phyloP scores from a whole-genome alignment of 2,797 vertebrate species.

The Balearica regulorum region DNA sequence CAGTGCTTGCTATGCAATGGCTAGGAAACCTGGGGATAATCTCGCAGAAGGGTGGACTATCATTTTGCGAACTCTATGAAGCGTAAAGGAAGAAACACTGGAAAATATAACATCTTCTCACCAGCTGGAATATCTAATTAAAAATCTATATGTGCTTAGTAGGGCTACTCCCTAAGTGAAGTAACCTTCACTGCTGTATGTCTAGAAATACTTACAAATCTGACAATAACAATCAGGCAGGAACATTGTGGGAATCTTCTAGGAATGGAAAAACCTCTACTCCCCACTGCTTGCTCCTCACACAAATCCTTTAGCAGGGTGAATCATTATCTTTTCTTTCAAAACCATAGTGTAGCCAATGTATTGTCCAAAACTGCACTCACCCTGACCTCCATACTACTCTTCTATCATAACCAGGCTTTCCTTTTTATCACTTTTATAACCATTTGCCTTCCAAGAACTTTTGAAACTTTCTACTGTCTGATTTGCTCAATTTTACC shows the following conservation, averaged over 20 bases:
- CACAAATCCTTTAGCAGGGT: conserved; percentile 14
- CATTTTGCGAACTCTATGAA: neutral
- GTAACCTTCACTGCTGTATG: neutral
- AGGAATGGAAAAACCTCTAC: conserved; percentile 35
- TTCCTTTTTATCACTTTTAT: conserved; percentile 6
- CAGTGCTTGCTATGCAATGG: neutral
- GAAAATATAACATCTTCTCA: neutral
- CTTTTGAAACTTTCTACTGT: conserved; percentile 21
- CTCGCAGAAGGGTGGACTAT: neutral
- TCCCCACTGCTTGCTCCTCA: conserved; percentile 19
- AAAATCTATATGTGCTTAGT: neutral
- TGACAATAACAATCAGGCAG: conserved; percentile 1
- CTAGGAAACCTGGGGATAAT: neutral
- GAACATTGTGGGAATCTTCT: conserved; percentile 33
- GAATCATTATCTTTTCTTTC: conserved; percentile 53
- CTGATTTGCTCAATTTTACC: conserved; percentile 4
- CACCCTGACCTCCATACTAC: conserved; percentile 10
- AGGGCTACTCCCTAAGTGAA: neutral
- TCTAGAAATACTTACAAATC: neutral
- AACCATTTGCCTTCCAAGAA: conserved; percentile 42
- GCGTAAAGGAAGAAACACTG: neutral
- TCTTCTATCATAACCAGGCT: neutral
- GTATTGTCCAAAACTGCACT: conserved; percentile 42
- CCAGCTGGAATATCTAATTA: neutral
- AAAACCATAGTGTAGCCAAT: neutral